A percentile compares a stretch with the other conserved stretches of the same genome.
Evolutionary conservation across 2,888 invertebrate species (phyloP).

Genomic region (Glyphotaelius pellucidus): DNA sequence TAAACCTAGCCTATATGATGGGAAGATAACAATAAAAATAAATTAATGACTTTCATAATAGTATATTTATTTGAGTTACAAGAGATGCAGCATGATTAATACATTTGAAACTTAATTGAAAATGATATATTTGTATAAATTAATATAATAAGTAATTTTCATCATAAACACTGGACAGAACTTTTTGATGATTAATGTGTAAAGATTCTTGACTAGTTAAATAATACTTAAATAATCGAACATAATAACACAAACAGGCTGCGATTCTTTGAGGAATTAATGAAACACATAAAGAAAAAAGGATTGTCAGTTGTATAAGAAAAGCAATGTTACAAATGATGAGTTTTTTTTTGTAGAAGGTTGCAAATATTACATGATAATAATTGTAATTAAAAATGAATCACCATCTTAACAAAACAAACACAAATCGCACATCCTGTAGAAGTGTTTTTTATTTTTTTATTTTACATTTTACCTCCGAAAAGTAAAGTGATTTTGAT

Average conservation of each 20-base stretch:
- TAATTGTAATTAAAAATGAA: not conserved
- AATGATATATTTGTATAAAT: conserved; percentile 9
- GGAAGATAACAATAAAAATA: not conserved
- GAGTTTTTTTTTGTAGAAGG: not conserved
- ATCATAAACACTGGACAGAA: conserved; percentile 3
- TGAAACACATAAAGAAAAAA: not conserved
- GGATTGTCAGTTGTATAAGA: not conserved
- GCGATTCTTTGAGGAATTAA: not conserved
- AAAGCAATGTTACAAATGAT: not conserved
- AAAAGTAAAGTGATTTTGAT: too few species aligned
- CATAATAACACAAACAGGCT: not conserved
- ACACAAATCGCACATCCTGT: not conserved
- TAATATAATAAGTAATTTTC: not conserved
- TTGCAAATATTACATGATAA: not conserved
- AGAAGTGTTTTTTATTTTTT: too few species aligned
- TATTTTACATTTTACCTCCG: too few species aligned
- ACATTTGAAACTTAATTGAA: conserved; percentile 8
- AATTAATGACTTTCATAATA: not conserved
- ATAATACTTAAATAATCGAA: not conserved
- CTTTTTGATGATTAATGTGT: not conserved
- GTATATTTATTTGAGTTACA: conserved; percentile 23
- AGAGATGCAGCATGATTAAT: conserved; percentile 11
- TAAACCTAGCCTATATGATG: too few species aligned
- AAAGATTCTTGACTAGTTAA: not conserved
- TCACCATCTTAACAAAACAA: not conserved